These are phyloP conservation scores for Troglohyphantes excavatus DNA, from an alignment of 2,888 invertebrate genomes.

Conservation along the genomic window DNA sequence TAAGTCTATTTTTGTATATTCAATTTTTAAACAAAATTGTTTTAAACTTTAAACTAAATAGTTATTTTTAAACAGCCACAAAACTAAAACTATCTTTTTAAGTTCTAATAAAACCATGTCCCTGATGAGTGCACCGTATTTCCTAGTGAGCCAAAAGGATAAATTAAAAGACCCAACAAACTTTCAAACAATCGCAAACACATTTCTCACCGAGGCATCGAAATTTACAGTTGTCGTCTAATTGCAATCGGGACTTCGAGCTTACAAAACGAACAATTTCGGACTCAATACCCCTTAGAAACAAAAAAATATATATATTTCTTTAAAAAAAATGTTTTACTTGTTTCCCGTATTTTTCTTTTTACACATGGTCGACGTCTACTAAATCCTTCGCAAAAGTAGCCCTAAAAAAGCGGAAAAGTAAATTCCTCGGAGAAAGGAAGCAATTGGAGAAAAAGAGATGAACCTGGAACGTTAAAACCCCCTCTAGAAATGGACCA, in stretches of 20 bases:
- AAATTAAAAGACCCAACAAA: too few species aligned
- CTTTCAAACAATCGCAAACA: too few species aligned
- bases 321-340: not conserved
- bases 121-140: too few species aligned
- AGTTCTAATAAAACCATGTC: too few species aligned
- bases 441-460: conserved; percentile 70
- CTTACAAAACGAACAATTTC: conserved; percentile 27
- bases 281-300: not conserved
- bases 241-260: conserved; percentile 29
- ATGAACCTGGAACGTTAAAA: conserved; percentile 63
- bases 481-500: conserved; percentile 75
- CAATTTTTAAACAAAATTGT: too few species aligned
- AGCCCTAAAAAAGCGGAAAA: conserved; percentile 38
- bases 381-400: conserved; percentile 25
- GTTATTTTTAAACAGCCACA: too few species aligned
- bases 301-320: not conserved
- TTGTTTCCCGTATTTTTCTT: not conserved
- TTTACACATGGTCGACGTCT: conserved; percentile 27
- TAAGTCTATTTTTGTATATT: too few species aligned
- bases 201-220: not conserved
- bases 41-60: too few species aligned
- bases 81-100: too few species aligned
- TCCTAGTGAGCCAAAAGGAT: too few species aligned
- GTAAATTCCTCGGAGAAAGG: conserved; percentile 63
- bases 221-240: conserved; percentile 8